Evolutionary conservation across 2,888 invertebrate species (phyloP).

Genomic region (Thymelicus lineola): DNA sequence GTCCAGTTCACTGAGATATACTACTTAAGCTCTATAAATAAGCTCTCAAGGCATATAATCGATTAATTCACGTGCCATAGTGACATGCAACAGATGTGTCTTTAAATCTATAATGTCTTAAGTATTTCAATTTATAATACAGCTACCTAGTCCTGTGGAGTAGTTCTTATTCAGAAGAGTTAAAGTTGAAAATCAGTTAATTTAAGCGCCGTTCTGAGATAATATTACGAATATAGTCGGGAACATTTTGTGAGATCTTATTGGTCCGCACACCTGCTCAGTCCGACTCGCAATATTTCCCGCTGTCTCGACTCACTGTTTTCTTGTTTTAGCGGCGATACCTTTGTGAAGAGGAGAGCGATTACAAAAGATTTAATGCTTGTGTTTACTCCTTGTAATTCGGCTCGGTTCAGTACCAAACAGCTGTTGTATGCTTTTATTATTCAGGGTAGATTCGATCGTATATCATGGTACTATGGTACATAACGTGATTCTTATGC

Average conservation of each 20-base stretch:
- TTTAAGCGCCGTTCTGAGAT: conserved; percentile 14
- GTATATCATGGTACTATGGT: no score
- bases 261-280: conserved; percentile 69
- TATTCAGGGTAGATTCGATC: no score
- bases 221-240: conserved; percentile 50
- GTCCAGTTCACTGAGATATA: conserved; percentile 22
- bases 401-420: not conserved
- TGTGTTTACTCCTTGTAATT: not conserved
- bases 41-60: conserved; percentile 12
- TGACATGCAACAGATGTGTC: conserved; percentile 33
- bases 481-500: no score
- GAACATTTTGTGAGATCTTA: conserved; percentile 50
- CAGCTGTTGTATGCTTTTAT: not conserved
- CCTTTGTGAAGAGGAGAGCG: conserved; percentile 39
- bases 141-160: not conserved
- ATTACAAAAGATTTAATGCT: conserved; percentile 18
- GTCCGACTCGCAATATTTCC: conserved; percentile 66
- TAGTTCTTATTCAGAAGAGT: conserved; percentile 5
- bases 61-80: conserved; percentile 1
- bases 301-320: conserved; percentile 51
- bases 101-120: conserved; percentile 31
- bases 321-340: conserved; percentile 51
- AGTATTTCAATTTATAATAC: conserved; percentile 36
- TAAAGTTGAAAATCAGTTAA: conserved; percentile 20
- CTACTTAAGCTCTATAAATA: not conserved